Evolutionary conservation across 92 coral and sea anemone species (phyloP).

Genomic region (Siderastrea radians): DNA sequence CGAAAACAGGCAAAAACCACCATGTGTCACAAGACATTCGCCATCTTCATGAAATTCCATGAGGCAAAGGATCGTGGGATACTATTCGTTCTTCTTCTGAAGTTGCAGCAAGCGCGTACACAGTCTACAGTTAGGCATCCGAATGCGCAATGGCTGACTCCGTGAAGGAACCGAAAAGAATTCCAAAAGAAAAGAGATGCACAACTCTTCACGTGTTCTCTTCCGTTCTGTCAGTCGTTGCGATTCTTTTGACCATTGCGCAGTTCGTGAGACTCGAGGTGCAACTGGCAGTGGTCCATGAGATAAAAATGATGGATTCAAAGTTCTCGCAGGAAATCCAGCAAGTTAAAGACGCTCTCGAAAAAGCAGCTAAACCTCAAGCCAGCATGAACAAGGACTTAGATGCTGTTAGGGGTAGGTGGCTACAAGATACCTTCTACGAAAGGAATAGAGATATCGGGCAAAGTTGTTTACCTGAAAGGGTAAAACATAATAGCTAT

Average conservation of each 20-base stretch:
- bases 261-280: constrained; percentile 21
- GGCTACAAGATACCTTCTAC: too few species aligned
- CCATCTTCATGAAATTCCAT: too few species aligned
- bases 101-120: too few species aligned
- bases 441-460: too few species aligned
- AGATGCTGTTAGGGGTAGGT: neutral
- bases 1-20: too few species aligned
- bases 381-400: neutral
- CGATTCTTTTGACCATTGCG: neutral
- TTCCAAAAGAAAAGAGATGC: neutral
- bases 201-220: neutral
- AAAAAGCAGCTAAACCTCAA: neutral
- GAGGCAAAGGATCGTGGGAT: too few species aligned
- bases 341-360: neutral
- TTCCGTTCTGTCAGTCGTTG: neutral
- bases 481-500: too few species aligned
- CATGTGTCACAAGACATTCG: too few species aligned
- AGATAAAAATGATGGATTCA: constrained; percentile 9
- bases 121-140: too few species aligned
- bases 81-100: too few species aligned
- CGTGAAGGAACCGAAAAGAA: neutral
- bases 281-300: constrained; percentile 5
- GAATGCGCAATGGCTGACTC: neutral
- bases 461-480: too few species aligned
- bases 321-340: constrained; percentile 20